phyloP scores from a whole-genome alignment of 2,797 vertebrate species.

The Schizopygopsis pylzovi region DNA sequence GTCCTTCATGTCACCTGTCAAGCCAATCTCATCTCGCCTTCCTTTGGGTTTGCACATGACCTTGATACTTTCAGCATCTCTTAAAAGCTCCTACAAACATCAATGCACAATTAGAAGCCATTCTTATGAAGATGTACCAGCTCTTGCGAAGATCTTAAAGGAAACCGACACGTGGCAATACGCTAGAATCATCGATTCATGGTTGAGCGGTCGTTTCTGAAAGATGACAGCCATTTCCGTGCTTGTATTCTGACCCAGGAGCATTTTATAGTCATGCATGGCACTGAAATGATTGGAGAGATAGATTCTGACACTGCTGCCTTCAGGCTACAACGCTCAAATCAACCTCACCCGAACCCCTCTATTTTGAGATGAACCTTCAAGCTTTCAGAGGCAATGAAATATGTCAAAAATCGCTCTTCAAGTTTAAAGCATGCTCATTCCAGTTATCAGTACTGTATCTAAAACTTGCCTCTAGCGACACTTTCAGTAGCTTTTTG shows the following conservation, averaged over 20 bases:
- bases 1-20: conserved; percentile 46
- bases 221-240: conserved; percentile 14
- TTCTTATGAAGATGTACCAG: conserved; percentile 2
- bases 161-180: conserved; percentile 20
- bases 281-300: conserved; percentile 30
- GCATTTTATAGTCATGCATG: conserved; percentile 21
- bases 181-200: conserved; percentile 9
- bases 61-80: conserved; percentile 13
- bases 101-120: neutral
- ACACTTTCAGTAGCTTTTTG: conserved; percentile 1
- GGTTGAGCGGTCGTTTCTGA: neutral
- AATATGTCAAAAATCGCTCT: conserved; percentile 29
- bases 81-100: conserved; percentile 2
- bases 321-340: conserved; percentile 34
- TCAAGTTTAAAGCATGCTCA: conserved; percentile 18
- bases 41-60: conserved; percentile 16
- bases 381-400: conserved; percentile 32
- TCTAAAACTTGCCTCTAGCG: conserved; percentile 13
- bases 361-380: conserved; percentile 31
- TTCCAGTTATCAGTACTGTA: conserved; percentile 9
- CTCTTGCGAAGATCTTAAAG: conserved; percentile 5
- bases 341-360: conserved; percentile 36
- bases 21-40: conserved; percentile 11
- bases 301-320: conserved; percentile 30
- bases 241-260: conserved; percentile 12